Evolutionary conservation across 2,888 invertebrate genomes (phyloP), one percentile per base, ranked within the genome.

Genomic region (Cataglyphis albicans): DNA sequence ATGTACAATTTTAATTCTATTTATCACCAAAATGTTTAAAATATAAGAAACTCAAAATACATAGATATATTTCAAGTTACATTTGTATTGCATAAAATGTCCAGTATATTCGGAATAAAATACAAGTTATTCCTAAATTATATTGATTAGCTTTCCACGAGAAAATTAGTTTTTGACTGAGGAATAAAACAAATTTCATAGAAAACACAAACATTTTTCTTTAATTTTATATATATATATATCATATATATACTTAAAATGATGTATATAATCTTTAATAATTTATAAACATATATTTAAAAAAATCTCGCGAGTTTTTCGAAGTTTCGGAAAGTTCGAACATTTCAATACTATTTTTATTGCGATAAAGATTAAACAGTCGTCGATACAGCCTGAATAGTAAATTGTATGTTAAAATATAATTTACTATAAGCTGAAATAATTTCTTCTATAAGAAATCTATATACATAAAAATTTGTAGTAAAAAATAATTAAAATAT

Each of bases 401-500:
- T 59, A 78, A 78, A 72, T 78, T 57, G 59, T 59, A 44, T 59
- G 59, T 72, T 44, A 59, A 72, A 78, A 70, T 55, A 78, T 78
- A 76, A 76, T 76, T 78, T 70, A 78, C 68, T 67, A 65, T 52
- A 72, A 78, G 57, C 73, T 78, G 78, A 78, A 78, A 59, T 78
- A 59, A 78, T 44, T 59, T 55, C 25, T 32, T 57, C 38, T 70
- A 70, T 55, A 70, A 70, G 12, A 29, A 70, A 78, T 52, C 59
- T 78, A 72, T 78, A 78, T 57, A 78, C 44, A 74, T 32, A 74
- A 61, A 29, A 52, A 78, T 70, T 59, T 72, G 57, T 59, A 78
- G 41, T 78, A 78, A 78, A 78, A 78, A 78, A 78, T 70, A 78
- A 70, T 72, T 76, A 70, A 78, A 78, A 78, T 78, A 72, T 48